Conservation (phyloP, 2,113 vertebrate species). For the Morphnarchus princeps region DNA sequence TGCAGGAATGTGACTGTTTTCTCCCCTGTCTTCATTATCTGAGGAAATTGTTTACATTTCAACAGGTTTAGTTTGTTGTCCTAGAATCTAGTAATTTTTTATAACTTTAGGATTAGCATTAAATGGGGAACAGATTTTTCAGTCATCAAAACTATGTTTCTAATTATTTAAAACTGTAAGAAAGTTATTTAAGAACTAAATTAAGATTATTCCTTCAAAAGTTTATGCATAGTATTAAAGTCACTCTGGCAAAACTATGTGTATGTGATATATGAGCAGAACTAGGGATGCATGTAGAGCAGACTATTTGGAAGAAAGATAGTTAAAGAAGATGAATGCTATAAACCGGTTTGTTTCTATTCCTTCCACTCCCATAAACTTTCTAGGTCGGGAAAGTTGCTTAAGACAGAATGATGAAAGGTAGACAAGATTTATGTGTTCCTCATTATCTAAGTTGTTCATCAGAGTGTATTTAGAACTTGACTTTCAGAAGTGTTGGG, state of each 20-base stretch:
- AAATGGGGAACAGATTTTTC: background rate
- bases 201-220: background rate
- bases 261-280: background rate
- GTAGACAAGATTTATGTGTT: background rate
- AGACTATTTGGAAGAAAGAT: background rate
- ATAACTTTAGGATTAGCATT: background rate
- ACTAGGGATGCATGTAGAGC: background rate
- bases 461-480: background rate
- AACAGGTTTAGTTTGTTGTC: background rate
- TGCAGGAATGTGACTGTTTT: background rate
- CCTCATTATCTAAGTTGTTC: background rate
- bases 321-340: background rate
- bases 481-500: background rate
- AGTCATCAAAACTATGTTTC: background rate
- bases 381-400: background rate
- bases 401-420: background rate
- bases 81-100: background rate
- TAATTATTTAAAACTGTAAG: background rate
- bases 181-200: background rate
- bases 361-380: background rate
- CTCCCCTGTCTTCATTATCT: background rate
- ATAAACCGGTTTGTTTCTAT: background rate
- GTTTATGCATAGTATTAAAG: background rate
- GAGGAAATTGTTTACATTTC: background rate
- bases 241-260: background rate